Evolutionary conservation across 2,888 invertebrate genomes (phyloP), one percentile per base, ranked within the genome.

Genomic region (Drosophila kanekoi): DNA sequence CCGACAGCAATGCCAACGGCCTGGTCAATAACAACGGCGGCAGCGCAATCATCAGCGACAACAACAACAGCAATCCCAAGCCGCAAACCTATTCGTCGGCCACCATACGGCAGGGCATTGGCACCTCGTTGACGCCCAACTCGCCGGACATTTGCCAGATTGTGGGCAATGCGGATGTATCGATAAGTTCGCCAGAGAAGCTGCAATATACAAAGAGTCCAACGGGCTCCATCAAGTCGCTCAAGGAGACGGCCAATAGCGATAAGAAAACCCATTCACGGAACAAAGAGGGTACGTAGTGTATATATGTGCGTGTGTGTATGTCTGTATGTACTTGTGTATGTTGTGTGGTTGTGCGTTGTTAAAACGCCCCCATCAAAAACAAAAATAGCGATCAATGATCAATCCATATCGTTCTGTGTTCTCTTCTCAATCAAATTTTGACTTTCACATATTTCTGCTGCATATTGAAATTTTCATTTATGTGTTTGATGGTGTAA

Each of bases 201-300:
- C 62, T 92, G 53, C 90, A 91, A 70, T 92, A 81, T 91, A 91
- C 93, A 87, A 93, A 94, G 90, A 94, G 94, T 92, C 93, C 94
- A 58, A 93, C 93, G 68, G 93, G 94, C 62, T 93, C 94, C 49
- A 92, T 93, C 67, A 94, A 94, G 91, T 93, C 93, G 58, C 93
- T 94, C 81, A 94, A 93, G 91, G 94, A 92, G 61, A 90, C 91
- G 13, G 81, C 87, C 47, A 91, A 91, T 66, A 89, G 85, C 69
- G 92, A 92, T 72, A 92, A 91, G 67, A 92, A 91, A 63, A 87
- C 91, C 38, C 92, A 92, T 79, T 79, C 91, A 23, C 90, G 92
- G 56, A 92, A 92, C 74, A 92, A 92, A 82, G 92, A 92, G 90
- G 92, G 92, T 92, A 75, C 85, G 90, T 75, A 16, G 20, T 43